Percentiles rank a stretch among this genome's conserved stretches.
Conservation (phyloP, 2,113 vertebrate genomes). For the Bombycilla garrulus region DNA sequence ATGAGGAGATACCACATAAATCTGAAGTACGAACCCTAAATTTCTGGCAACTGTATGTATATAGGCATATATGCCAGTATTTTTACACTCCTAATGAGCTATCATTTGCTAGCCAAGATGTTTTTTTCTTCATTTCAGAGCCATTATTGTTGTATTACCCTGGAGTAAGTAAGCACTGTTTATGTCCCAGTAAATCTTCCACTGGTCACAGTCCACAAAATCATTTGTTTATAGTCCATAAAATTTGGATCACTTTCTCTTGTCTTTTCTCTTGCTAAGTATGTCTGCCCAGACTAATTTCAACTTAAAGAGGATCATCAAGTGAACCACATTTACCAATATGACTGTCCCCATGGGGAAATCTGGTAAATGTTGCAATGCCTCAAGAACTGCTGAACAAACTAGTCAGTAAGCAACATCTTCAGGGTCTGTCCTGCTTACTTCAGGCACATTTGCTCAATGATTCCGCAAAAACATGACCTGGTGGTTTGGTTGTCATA, state of each 20-base stretch:
- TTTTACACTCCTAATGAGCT: not conserved
- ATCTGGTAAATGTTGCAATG: not conserved
- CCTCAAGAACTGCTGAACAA: constrained; percentile 11
- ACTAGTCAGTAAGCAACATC: not conserved
- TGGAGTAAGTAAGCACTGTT: not conserved
- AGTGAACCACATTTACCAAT: not conserved
- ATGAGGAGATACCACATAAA: not conserved
- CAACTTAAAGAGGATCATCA: not conserved
- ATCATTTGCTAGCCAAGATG: not conserved
- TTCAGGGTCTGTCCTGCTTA: not conserved
- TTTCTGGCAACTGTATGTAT: not conserved
- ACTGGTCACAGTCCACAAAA: not conserved
- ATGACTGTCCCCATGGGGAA: not conserved
- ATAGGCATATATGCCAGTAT: not conserved
- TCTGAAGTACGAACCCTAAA: not conserved
- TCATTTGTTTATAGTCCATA: not conserved
- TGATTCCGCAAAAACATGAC: not conserved
- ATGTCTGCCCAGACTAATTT: not conserved
- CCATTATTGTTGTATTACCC: not conserved
- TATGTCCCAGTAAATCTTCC: not conserved
- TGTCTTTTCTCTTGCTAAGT: not conserved
- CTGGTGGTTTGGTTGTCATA: not conserved
- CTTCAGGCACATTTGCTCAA: not conserved
- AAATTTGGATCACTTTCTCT: not conserved
- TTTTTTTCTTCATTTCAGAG: not conserved